A percentile compares a stretch with the other conserved stretches of the same genome.
These are phyloP conservation scores for Macrotus californicus DNA, from an alignment of 2,113 vertebrate genomes.

Conservation along the genomic window DNA sequence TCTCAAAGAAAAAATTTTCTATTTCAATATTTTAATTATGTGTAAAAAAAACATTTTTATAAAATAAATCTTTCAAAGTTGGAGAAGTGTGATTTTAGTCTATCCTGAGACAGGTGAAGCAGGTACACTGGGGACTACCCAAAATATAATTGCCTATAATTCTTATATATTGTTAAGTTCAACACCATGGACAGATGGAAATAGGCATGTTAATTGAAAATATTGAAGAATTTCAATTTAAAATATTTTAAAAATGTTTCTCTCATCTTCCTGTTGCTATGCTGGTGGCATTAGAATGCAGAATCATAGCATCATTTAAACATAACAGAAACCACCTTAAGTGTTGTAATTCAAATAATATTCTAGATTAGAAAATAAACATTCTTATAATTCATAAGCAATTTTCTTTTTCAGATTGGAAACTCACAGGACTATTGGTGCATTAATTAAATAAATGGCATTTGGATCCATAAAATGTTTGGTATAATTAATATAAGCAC, in stretches of 20 bases:
- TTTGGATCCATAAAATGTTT: not conserved
- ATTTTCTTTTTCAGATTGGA: not conserved
- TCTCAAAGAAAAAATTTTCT: not conserved
- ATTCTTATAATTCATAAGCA: not conserved
- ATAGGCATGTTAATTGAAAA: not conserved
- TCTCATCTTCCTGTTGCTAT: not conserved
- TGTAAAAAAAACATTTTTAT: conserved; percentile 9
- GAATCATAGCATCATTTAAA: not conserved
- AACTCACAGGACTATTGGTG: not conserved
- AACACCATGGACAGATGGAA: not conserved
- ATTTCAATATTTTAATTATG: not conserved
- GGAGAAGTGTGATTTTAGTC: not conserved
- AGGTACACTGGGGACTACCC: too few species aligned
- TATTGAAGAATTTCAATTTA: not conserved
- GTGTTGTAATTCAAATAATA: not conserved
- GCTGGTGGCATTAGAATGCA: not conserved
- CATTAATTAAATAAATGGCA: not conserved
- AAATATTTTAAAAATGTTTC: not conserved
- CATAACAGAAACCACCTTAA: not conserved
- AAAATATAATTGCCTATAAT: not conserved
- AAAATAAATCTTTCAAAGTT: not conserved
- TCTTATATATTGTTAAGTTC: not conserved
- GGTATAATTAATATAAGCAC: not conserved
- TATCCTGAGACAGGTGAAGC: not conserved
- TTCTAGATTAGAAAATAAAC: not conserved